Conservation (phyloP, 2,113 vertebrate genomes). For the Chinchilla lanigera region DNA sequence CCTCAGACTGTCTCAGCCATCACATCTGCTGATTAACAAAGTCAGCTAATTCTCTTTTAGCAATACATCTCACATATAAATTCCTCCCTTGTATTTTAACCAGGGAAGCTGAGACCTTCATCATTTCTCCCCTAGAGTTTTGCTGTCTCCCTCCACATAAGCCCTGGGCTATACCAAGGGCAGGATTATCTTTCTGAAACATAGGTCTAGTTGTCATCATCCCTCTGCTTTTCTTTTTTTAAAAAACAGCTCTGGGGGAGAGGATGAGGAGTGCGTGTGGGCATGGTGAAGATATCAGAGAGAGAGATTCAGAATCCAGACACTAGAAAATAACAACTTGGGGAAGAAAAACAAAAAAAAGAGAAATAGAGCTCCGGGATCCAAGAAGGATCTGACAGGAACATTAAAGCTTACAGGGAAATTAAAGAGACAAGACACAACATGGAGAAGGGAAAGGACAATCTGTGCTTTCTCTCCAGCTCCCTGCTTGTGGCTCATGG, state of each 20-base stretch:
- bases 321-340: neutral
- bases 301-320: neutral
- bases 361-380: neutral
- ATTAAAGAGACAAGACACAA: neutral
- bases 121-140: neutral
- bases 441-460: neutral
- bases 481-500: neutral
- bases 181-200: constrained; percentile 16
- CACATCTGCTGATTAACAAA: neutral
- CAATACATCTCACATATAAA: neutral
- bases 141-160: neutral
- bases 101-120: neutral
- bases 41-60: neutral
- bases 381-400: neutral
- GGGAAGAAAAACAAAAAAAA: neutral
- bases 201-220: neutral
- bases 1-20: neutral
- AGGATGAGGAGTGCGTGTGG: neutral
- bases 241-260: neutral
- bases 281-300: neutral
- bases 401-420: neutral
- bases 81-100: neutral
- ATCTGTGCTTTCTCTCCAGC: neutral
- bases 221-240: neutral
- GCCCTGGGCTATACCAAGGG: neutral